Evolutionary conservation across 2,888 invertebrate species (phyloP).

Genomic region (Sisyra terminalis): DNA sequence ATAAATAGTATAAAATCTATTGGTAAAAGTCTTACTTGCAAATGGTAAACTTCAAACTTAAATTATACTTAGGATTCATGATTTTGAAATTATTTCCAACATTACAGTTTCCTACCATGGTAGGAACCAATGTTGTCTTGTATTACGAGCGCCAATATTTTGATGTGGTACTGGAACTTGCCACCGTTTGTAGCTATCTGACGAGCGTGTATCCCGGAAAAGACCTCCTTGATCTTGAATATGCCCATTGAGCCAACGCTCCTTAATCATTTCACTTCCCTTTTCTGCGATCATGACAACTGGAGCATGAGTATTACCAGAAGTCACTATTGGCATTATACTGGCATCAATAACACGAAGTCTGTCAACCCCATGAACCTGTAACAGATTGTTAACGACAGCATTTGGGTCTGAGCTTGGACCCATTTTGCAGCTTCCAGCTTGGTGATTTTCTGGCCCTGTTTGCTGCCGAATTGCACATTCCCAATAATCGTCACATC

Average conservation of each 20-base stretch:
- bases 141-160: not conserved
- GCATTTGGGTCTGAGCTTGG: conserved; percentile 33
- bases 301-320: conserved; percentile 55
- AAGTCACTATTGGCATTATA: conserved; percentile 45
- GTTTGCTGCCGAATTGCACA: conserved; percentile 40
- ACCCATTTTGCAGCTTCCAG: conserved; percentile 47
- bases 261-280: conserved; percentile 46
- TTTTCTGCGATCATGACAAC: conserved; percentile 51
- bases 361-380: conserved; percentile 40
- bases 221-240: conserved; percentile 7
- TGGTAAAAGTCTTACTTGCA: no score
- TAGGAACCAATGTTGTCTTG: conserved; percentile 1
- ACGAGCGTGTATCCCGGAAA: conserved; percentile 6
- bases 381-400: conserved; percentile 33
- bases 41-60: not conserved
- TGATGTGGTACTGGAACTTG: not conserved
- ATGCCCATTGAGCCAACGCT: conserved; percentile 32
- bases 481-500: conserved; percentile 43
- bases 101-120: not conserved
- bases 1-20: no score
- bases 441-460: conserved; percentile 46
- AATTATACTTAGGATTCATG: not conserved
- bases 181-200: not conserved
- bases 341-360: conserved; percentile 54
- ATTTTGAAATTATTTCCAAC: no score